Evolutionary conservation across 2,113 vertebrate genomes (phyloP).

Genomic region (Myiagra hebetior): DNA sequence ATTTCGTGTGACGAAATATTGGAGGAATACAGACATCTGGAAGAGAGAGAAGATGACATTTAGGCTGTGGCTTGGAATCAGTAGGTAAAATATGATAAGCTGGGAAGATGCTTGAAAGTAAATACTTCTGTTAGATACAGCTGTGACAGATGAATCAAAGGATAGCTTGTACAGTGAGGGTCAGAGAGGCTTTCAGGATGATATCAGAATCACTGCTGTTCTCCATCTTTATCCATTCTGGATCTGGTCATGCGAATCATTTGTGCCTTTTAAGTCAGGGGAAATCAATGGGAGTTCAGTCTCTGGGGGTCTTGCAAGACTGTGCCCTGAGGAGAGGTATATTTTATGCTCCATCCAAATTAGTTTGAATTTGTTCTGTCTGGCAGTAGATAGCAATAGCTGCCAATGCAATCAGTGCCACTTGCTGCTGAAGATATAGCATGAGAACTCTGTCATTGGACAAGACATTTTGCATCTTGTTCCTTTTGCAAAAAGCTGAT

Average conservation of each 20-base stretch:
- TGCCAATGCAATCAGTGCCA: slow-evolving; percentile 24
- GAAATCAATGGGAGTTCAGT: slow-evolving; percentile 57
- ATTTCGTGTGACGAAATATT: not conserved
- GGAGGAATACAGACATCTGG: not conserved
- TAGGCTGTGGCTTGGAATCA: not conserved
- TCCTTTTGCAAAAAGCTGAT: not conserved
- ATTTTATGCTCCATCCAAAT: slow-evolving; percentile 37
- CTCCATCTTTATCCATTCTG: slow-evolving; percentile 42
- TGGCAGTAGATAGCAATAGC: not conserved
- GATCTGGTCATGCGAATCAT: slow-evolving; percentile 37
- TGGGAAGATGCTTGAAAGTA: not conserved
- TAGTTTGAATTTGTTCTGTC: slow-evolving; percentile 27
- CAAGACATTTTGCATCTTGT: slow-evolving; percentile 9
- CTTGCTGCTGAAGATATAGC: slow-evolving; percentile 13
- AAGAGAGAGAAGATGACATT: not conserved
- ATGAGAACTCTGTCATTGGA: slow-evolving; percentile 24
- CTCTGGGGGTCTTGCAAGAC: not conserved
- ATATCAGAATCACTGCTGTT: slow-evolving; percentile 5
- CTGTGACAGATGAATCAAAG: slow-evolving; percentile 26
- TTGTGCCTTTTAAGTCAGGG: slow-evolving; percentile 44
- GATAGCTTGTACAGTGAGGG: not conserved
- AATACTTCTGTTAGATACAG: not conserved
- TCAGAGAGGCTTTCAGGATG: not conserved
- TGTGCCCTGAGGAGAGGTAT: slow-evolving; percentile 17
- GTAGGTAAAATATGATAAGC: not conserved